Evolutionary conservation across 2,113 vertebrate species (phyloP), one percentile per base, ranked within the genome.

Genomic region (Ailuropoda melanoleuca): DNA sequence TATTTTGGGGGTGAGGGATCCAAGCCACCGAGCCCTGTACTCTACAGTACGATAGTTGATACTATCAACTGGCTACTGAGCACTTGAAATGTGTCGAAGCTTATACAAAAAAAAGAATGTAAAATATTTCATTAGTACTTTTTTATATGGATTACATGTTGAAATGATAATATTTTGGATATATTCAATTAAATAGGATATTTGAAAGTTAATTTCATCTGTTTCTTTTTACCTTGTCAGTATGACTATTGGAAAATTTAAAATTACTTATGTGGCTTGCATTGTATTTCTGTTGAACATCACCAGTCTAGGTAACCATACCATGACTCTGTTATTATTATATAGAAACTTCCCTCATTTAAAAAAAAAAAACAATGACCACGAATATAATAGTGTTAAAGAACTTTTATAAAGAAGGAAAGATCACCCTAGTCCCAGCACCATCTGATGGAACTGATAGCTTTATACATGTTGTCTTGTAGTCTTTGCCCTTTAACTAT

Each of bases 201-300:
- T 10, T 8, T 31, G 78, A 29, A 56, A 58, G 50, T 94, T 78
- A 34, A 64, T 94, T 84, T 93, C 8, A 58, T 53, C 55, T 80
- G n/a, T 56, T 64, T 83, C 26, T 90, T 77, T 82, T 75, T 50
- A 58, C n/a, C 66, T 88, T 95, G 87, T 93, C 34, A 88, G 18
- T 70, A 48, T 85, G 50, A 37, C 50, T 77, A 1, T 12, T 80
- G 34, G 26, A 62, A 75, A 21, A 70, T 75, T 70, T 82, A 82
- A 72, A 90, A 58, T 86, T 23, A 39, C 43, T 4, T 37, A 8
- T 9, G 19, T 74, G 48, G 34, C 56, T 91, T 96, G 39, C 5
- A 1, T 82, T 77, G 14, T 82, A 34, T 84, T 64, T 92, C 37
- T 96, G 0, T 64, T 64, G 46, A 78, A 21, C 14, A 60, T 48